These are phyloP conservation scores for Drosophila equinoxialis DNA, from an alignment of 1,140 invertebrate species.

Conservation along the genomic window DNA sequence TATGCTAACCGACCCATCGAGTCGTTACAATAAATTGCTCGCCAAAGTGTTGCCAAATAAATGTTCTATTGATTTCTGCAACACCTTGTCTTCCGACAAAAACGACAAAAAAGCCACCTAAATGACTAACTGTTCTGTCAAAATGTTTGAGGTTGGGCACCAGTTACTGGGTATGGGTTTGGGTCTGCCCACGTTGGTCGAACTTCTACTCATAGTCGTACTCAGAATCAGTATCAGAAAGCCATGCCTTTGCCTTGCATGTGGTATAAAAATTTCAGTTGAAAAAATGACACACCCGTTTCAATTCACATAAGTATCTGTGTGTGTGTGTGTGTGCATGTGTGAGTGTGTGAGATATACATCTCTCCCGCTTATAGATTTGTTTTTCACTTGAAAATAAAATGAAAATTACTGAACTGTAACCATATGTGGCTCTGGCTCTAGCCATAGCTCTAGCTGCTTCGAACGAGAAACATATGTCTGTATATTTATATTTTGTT, in stretches of 20 bases:
- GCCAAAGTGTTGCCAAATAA: conserved; percentile 68
- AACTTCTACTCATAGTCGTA: background rate
- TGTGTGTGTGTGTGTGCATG: conserved; percentile 23
- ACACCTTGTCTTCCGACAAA: conserved; percentile 60
- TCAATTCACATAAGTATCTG: conserved; percentile 47
- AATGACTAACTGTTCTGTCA: conserved; percentile 78
- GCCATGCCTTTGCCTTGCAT: conserved; percentile 57
- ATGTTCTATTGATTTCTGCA: conserved; percentile 78
- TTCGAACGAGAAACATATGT: conserved; percentile 23
- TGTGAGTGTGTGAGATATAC: conserved; percentile 45
- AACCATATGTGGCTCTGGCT: conserved; percentile 69
- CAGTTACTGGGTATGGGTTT: conserved; percentile 6
- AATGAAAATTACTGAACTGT: conserved; percentile 78
- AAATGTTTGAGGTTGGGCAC: conserved; percentile 54
- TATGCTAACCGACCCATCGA: conserved; percentile 3
- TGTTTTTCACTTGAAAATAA: conserved; percentile 65
- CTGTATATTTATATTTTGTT: too few species aligned
- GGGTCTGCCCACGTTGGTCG: conserved; percentile 64
- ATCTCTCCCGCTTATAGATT: conserved; percentile 59
- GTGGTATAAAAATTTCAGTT: conserved; percentile 73
- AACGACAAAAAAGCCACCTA: conserved; percentile 31
- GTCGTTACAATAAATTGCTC: conserved; percentile 63
- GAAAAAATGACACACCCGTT: conserved; percentile 80
- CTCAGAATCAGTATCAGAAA: conserved; percentile 4
- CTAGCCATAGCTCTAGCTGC: conserved; percentile 36